Evolutionary conservation across 2,797 vertebrate species (phyloP), one percentile per base, ranked within the genome.

Genomic region (Phrynocephalus forsythii): DNA sequence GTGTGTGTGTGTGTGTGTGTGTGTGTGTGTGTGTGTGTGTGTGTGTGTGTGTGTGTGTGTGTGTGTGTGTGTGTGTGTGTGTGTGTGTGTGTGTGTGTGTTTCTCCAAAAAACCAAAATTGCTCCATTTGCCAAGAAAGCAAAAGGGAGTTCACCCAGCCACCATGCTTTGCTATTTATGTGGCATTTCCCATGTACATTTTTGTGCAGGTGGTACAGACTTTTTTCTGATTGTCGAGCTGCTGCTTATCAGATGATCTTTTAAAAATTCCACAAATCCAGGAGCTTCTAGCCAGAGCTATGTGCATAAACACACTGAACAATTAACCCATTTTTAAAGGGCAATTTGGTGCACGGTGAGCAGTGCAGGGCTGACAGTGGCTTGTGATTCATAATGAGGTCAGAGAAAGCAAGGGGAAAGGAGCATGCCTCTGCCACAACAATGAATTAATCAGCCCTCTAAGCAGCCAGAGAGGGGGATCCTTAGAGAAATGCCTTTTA

Each of bases 401-500:
- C 33, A 88, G 81, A 88, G 60, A 92, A 94, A 30, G 89, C 83
- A 67, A 91, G 6, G 28, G 82, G 85, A 91, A 87, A 91, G 1
- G 5, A 89, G 38, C 56, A 22, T 80, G 79, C 82, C 80, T 92
- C 28, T 73, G 75, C 60, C 76, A 60, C 90, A 83, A 89, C 9
- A 91, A 88, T 26, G 2, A 86, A 92, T 94, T 91, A 89, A 77
- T 93, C 88, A 94, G 86, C 66, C 33, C 22, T 82, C 82, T 91
- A 91, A 94, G 84, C 84, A 94, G 91, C 38, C 88, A 90, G 76
- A 76, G 72, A 89, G 75, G 89, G 0, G 52, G 86, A 91, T 92
- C 92, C 90, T 91, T 85, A 72, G 89, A 95, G 91, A 71, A 93
- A 94, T 90, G 90, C 48, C 56, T 77, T 92, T 79, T 87, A 83